These are phyloP conservation scores for Drosophila acutilabella DNA, from an alignment of 2,888 invertebrate genomes.

Conservation along the genomic window DNA sequence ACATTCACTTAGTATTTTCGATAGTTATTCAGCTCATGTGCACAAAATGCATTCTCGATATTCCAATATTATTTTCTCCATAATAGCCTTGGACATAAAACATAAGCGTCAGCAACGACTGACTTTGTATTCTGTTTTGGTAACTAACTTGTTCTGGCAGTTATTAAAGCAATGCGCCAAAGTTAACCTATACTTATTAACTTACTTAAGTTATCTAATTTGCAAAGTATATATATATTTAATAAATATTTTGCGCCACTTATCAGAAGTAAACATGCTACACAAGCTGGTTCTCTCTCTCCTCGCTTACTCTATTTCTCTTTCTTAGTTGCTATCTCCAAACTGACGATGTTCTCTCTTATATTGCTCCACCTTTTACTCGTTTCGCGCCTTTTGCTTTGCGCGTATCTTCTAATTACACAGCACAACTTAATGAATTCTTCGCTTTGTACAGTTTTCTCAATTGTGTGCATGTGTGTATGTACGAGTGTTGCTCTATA, in stretches of 20 bases:
- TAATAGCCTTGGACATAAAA: background rate
- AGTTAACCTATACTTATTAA: conserved; percentile 41
- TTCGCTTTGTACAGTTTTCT: conserved; percentile 30
- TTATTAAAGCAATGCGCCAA: conserved; percentile 16
- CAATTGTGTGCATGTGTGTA: conserved; percentile 5
- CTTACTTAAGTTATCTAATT: conserved; percentile 57
- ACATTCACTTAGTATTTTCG: background rate
- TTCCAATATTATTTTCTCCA: conserved; percentile 8
- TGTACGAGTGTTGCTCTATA: conserved; percentile 1
- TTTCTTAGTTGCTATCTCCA: conserved; percentile 26
- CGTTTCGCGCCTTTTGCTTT: conserved; percentile 38
- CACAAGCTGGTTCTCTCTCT: conserved; percentile 16
- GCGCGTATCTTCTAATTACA: conserved; percentile 56
- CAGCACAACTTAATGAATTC: conserved; percentile 47
- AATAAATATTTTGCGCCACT: conserved; percentile 43
- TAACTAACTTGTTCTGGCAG: conserved; percentile 41
- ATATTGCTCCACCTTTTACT: conserved; percentile 5
- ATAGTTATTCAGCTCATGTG: conserved; percentile 13
- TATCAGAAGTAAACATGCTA: conserved; percentile 60
- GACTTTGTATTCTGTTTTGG: conserved; percentile 21
- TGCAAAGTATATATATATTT: conserved; percentile 35
- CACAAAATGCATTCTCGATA: conserved; percentile 10
- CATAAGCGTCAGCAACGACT: conserved; percentile 1
- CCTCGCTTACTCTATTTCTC: background rate
- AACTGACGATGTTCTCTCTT: background rate